Evolutionary conservation across 2,113 vertebrate genomes (phyloP), one percentile per base, ranked within the genome.

Genomic region (Noturus placidus): DNA sequence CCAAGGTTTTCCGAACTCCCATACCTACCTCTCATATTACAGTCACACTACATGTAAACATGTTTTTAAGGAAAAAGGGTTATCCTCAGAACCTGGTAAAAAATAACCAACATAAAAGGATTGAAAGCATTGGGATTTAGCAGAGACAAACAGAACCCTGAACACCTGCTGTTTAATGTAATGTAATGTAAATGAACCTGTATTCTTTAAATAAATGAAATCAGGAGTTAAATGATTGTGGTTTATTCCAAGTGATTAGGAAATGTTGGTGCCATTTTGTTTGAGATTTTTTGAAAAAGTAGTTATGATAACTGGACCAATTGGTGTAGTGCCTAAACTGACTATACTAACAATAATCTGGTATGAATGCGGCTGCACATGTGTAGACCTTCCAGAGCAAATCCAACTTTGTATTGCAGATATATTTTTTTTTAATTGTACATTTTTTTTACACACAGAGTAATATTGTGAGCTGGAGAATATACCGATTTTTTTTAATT

Each of bases 1-100:
- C 96, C 85, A 99, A 99, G 96, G 98, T 99, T 92, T 86, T 89
- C 76, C 20, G 25, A 25, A 50, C 15, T 74, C 54, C 14, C 79
- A 22, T 61, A 19, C 17, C 6, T 2, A 4, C 72, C 72, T 46
- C 7, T 56, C 14, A 20, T 54, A 79, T 30, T 30, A 50, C 20
- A 27, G 56, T 59, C 63, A 30, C 22, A 61, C 11, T 61, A 1
- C 38, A 5, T 61, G 1, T 82, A 82, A 13, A 59, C 4, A 22
- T 38, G 56, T 35, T 59, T 59, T 33, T 61, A 22, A 27, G 79
- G 22, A 42, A 27, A 61, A 52, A 6, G 19, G 33, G 20, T 42
- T 3, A 38, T 82, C 30, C 5, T 81, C 22, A 61, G 3, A 82
- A 82, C 20, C 19, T 38, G 10, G 33, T 59, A n/a, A 5, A 25